These are phyloP conservation scores for Dromaius novaehollandiae DNA, from an alignment of 2,113 vertebrate genomes.

Conservation along the genomic window DNA sequence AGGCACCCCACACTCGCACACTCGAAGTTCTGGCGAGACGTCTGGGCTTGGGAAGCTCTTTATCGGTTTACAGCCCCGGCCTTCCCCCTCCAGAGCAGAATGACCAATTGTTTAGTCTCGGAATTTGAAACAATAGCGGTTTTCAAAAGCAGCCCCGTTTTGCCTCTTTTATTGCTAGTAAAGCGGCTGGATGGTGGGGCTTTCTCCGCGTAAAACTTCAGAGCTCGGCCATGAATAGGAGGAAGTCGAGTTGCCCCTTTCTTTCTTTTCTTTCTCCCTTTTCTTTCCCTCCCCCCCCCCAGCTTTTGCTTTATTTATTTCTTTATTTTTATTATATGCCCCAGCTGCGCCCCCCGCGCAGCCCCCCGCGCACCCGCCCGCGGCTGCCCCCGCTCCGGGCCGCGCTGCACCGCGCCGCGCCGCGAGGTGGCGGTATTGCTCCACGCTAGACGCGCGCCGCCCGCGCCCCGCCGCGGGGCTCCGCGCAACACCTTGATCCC, in stretches of 20 bases:
- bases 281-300: background rate
- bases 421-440: conserved; percentile 89
- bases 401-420: rapidly evolving
- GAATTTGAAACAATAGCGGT: conserved; percentile 68
- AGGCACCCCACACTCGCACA: background rate
- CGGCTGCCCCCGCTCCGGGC: background rate
- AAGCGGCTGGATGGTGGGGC: background rate
- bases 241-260: rapidly evolving
- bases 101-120: conserved; percentile 75
- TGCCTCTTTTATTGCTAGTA: conserved; percentile 1
- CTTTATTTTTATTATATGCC: too few relatives aligned
- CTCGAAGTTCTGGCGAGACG: conserved; percentile 77
- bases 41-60: conserved; percentile 76
- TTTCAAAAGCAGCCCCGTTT: conserved; percentile 61
- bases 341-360: too few relatives aligned
- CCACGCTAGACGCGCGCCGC: conserved; percentile 63
- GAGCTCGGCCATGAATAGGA: background rate
- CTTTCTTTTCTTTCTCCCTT: background rate
- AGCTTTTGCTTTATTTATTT: background rate
- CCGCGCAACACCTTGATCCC: conserved; percentile 19
- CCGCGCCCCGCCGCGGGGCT: background rate
- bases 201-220: background rate
- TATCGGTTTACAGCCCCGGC: conserved; percentile 74
- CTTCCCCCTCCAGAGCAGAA: conserved; percentile 65
- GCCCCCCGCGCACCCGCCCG: background rate